Conservation (phyloP, 2,113 vertebrate species). For the Machaerirhynchus nigripectus region DNA sequence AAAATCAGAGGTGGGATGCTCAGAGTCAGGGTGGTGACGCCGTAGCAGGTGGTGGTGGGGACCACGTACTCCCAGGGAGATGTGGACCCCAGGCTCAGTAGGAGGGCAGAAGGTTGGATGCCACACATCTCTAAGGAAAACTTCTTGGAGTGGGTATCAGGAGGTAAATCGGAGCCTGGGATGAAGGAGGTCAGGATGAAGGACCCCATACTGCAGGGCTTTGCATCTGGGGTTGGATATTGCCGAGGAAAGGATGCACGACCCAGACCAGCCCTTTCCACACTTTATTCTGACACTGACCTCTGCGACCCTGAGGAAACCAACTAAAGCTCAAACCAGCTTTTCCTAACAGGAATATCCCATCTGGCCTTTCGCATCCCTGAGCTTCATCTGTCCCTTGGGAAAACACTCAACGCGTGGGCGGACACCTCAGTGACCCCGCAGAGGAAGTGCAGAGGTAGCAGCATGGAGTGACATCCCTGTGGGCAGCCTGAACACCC, state of each 20-base stretch:
- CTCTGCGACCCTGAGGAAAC: neutral
- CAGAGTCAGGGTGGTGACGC: rapidly evolving
- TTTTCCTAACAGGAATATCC: neutral
- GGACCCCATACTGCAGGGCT: neutral
- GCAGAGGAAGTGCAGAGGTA: rapidly evolving
- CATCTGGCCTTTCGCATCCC: neutral
- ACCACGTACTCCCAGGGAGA: rapidly evolving
- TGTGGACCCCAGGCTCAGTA: rapidly evolving
- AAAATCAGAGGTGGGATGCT: neutral
- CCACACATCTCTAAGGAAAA: neutral
- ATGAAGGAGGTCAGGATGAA: rapidly evolving
- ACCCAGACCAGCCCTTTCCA: neutral
- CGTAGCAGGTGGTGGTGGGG: rapidly evolving
- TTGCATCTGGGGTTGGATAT: neutral
- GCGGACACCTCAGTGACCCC: rapidly evolving
- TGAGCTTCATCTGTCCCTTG: neutral
- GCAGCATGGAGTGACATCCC: neutral
- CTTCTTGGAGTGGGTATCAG: neutral
- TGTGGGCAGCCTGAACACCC: rapidly evolving
- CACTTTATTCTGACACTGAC: neutral
- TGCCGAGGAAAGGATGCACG: neutral
- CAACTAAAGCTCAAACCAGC: neutral
- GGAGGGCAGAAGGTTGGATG: neutral
- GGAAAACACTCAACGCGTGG: neutral
- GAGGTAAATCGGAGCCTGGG: neutral